phyloP scores from a whole-genome alignment of 2,113 vertebrate genomes.

The Micronycteris hirsuta region DNA sequence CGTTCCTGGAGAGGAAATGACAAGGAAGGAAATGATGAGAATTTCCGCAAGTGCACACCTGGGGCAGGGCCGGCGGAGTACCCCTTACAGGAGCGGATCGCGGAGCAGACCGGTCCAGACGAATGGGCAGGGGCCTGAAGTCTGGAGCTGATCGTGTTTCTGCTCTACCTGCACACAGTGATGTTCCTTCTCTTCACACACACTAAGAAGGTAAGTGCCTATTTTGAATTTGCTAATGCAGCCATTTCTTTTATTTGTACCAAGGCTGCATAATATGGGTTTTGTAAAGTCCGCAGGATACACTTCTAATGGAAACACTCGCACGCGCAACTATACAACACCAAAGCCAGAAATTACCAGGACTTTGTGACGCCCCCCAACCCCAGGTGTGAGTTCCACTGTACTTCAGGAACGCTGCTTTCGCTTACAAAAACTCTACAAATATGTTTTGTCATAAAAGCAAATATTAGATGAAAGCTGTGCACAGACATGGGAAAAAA shows the following conservation, averaged over 20 bases:
- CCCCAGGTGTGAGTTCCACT: constrained; percentile 74
- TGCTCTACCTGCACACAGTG: neutral
- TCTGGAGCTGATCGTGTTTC: neutral
- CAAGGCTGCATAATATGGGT: constrained; percentile 47
- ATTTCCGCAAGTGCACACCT: neutral
- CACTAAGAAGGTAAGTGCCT: constrained; percentile 47
- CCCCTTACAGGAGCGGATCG: too few relatives aligned
- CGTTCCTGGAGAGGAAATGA: neutral
- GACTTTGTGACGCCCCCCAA: constrained; percentile 81
- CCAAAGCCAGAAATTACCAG: constrained; percentile 80
- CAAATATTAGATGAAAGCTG: constrained; percentile 73
- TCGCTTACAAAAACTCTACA: constrained; percentile 75
- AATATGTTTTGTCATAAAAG: constrained; percentile 78
- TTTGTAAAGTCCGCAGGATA: constrained; percentile 59
- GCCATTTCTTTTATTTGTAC: constrained; percentile 67
- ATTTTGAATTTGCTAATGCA: constrained; percentile 60
- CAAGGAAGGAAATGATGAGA: neutral
- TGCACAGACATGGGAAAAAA: constrained; percentile 55
- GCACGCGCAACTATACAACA: constrained; percentile 70
- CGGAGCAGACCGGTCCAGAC: neutral
- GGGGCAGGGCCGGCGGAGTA: neutral
- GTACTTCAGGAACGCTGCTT: constrained; percentile 78
- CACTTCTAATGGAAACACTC: constrained; percentile 75
- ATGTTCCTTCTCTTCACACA: constrained; percentile 40
- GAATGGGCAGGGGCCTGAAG: fast-evolving